Percentiles rank a stretch among this genome's conserved stretches.
These are phyloP conservation scores for Ephialtes manifestator DNA, from an alignment of 2,888 invertebrate genomes.

Conservation along the genomic window DNA sequence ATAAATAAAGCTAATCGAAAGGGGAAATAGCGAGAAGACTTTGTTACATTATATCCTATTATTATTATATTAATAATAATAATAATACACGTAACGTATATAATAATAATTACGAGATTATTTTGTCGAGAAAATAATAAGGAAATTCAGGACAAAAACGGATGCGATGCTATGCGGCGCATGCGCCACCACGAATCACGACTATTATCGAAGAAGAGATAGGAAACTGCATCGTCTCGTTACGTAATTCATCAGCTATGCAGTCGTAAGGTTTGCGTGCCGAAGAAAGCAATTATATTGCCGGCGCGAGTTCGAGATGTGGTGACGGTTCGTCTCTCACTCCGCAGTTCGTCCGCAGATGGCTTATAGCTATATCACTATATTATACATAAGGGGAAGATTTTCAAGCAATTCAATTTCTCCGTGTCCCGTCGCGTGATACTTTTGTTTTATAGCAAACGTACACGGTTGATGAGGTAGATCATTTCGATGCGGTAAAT, in stretches of 20 bases:
- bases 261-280: slow-evolving; percentile 60
- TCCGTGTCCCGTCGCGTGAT: slow-evolving; percentile 39
- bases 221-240: slow-evolving; percentile 62
- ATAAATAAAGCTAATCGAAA: no score
- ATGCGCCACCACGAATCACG: slow-evolving; percentile 46
- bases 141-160: slow-evolving; percentile 32
- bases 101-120: slow-evolving; percentile 13
- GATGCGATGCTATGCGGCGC: slow-evolving; percentile 9
- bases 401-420: slow-evolving; percentile 60
- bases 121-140: slow-evolving; percentile 39
- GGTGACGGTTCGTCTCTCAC: slow-evolving; percentile 47
- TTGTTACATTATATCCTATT: no score
- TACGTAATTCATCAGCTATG: slow-evolving; percentile 68
- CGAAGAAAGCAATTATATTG: slow-evolving; percentile 69
- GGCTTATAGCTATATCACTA: background rate
- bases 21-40: no score
- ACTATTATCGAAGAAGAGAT: slow-evolving; percentile 54
- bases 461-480: slow-evolving; percentile 6
- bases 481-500: slow-evolving; percentile 18
- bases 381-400: background rate
- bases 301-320: slow-evolving; percentile 40
- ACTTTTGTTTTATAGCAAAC: slow-evolving; percentile 34
- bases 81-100: background rate
- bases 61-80: slow-evolving; percentile 15
- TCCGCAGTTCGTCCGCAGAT: slow-evolving; percentile 4